Evolutionary conservation across 1,140 invertebrate species (phyloP).

Genomic region (Calliphora vicina): DNA sequence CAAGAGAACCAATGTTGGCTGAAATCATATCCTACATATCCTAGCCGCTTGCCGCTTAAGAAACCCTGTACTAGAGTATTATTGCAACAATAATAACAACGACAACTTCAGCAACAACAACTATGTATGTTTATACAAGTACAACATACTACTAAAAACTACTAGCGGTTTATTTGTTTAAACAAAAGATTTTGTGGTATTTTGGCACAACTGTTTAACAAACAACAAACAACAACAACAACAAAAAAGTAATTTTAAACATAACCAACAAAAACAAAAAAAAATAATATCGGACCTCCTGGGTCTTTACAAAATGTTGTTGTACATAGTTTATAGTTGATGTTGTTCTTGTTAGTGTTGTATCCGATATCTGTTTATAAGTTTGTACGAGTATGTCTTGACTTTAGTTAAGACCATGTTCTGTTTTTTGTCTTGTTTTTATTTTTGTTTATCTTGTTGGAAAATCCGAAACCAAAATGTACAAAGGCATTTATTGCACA

Average conservation of each 20-base stretch:
- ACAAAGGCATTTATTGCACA: neutral
- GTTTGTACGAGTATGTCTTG: slow-evolving; percentile 1
- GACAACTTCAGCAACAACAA: neutral
- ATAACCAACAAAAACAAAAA: neutral
- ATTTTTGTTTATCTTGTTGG: neutral
- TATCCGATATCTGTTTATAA: slow-evolving; percentile 19
- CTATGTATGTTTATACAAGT: neutral
- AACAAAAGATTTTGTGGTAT: slow-evolving; percentile 19
- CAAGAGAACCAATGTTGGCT: too few relatives aligned
- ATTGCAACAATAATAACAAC: neutral
- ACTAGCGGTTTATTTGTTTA: slow-evolving; percentile 29
- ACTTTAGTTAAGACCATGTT: slow-evolving; percentile 18
- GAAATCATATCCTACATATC: too few relatives aligned
- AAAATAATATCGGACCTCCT: slow-evolving; percentile 8
- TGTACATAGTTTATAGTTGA: slow-evolving; percentile 4
- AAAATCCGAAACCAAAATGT: neutral
- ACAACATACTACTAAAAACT: slow-evolving; percentile 29
- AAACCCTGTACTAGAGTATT: neutral
- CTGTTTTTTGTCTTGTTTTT: neutral
- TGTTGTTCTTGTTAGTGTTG: slow-evolving; percentile 18
- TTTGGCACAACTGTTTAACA: slow-evolving; percentile 31
- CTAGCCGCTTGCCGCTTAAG: neutral
- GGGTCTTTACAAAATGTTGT: slow-evolving; percentile 29
- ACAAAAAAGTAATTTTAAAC: neutral
- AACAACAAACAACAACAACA: slow-evolving; percentile 5